phyloP scores from a whole-genome alignment of 2,113 vertebrate species.

The Uropsilus gracilis region DNA sequence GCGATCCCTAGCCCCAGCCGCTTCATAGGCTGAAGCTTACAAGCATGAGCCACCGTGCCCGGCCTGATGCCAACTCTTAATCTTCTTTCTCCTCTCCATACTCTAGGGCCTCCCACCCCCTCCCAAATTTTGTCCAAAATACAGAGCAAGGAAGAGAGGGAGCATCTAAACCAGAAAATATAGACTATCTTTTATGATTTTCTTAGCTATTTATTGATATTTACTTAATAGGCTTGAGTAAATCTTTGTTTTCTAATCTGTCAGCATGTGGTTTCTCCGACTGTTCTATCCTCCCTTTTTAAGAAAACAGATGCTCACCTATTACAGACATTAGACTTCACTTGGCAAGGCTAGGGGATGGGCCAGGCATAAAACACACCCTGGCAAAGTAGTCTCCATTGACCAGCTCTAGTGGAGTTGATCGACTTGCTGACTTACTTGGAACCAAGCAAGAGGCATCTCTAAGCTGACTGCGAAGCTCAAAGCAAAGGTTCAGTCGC shows the following conservation, averaged over 20 bases:
- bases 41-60: too few relatives aligned
- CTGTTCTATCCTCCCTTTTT: not conserved
- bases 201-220: not conserved
- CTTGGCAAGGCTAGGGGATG: not conserved
- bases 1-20: too few relatives aligned
- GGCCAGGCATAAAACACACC: not conserved
- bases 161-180: not conserved
- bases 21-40: too few relatives aligned
- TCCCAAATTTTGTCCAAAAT: slow-evolving; percentile 42
- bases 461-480: not conserved
- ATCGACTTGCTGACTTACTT: not conserved
- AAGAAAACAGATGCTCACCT: not conserved
- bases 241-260: slow-evolving; percentile 32
- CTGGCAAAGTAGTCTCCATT: not conserved
- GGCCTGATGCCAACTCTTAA: too few relatives aligned
- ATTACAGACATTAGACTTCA: not conserved
- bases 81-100: not conserved
- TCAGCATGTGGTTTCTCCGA: not conserved
- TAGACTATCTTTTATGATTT: not conserved
- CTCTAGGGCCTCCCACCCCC: not conserved
- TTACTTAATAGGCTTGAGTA: not conserved
- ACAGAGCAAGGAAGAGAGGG: not conserved
- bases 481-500: not conserved
- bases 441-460: not conserved
- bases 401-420: not conserved